A percentile compares a stretch with the other conserved stretches of the same genome.
These are phyloP conservation scores for Lipotes vexillifer DNA, from an alignment of 2,113 vertebrate species.

Conservation along the genomic window DNA sequence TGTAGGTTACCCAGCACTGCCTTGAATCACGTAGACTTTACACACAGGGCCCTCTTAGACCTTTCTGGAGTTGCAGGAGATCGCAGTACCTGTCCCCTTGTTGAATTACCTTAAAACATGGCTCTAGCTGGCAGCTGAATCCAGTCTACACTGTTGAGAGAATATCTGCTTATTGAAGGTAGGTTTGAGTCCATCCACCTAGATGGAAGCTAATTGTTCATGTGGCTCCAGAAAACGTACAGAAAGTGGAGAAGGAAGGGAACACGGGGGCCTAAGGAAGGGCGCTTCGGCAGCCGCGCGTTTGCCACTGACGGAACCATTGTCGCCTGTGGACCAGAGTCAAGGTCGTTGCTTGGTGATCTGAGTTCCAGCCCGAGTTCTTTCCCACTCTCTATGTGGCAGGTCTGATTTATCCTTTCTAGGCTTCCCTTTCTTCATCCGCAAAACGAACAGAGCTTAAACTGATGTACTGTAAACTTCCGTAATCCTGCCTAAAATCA, in stretches of 20 bases:
- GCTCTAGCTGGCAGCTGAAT: no score
- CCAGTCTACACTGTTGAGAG: not conserved
- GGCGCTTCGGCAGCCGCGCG: not conserved
- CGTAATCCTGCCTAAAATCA: not conserved
- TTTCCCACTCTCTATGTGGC: rapidly evolving
- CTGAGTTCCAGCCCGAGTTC: not conserved
- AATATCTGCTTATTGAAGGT: not conserved
- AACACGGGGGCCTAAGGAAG: not conserved
- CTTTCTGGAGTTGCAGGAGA: not conserved
- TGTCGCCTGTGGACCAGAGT: not conserved
- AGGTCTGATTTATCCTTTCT: not conserved
- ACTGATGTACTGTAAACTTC: not conserved
- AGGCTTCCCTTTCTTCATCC: not conserved
- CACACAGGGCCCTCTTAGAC: not conserved
- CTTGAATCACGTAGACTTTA: not conserved
- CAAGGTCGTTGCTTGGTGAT: not conserved
- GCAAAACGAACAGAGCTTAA: not conserved
- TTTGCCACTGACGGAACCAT: not conserved
- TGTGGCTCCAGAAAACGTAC: rapidly evolving
- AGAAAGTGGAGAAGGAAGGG: not conserved
- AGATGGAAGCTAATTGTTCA: no score
- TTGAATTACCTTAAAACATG: no score
- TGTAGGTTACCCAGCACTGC: no score
- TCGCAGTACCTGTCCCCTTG: rapidly evolving
- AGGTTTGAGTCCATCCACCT: no score